Evolutionary conservation across 2,113 vertebrate species (phyloP).

Genomic region (Nerophis lumbriciformis): DNA sequence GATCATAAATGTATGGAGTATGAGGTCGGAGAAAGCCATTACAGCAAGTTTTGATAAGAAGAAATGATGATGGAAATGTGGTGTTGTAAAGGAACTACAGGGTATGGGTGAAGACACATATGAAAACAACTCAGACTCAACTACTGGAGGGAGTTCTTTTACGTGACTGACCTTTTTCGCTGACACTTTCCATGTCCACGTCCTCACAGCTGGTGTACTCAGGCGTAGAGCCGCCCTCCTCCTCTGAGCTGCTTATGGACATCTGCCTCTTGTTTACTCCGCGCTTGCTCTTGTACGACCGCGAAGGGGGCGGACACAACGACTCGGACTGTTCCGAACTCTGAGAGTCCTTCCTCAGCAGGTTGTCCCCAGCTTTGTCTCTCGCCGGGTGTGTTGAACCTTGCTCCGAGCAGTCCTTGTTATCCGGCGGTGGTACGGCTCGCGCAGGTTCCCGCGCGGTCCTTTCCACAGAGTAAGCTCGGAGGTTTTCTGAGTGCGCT

Average conservation of each 20-base stretch:
- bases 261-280: conserved; percentile 93
- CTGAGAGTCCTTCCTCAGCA: conserved; percentile 94
- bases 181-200: conserved; percentile 96
- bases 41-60: background rate
- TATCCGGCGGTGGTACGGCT: conserved; percentile 70
- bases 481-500: conserved; percentile 77
- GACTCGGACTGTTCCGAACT: conserved; percentile 97
- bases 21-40: background rate
- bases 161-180: conserved; percentile 89
- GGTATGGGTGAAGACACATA: background rate
- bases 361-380: conserved; percentile 84
- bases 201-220: conserved; percentile 99
- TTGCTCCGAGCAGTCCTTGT: conserved; percentile 83
- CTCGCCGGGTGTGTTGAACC: conserved; percentile 81
- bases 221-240: conserved; percentile 96
- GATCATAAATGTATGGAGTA: background rate
- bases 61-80: background rate
- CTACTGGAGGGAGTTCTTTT: conserved; percentile 25
- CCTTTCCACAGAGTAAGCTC: conserved; percentile 81
- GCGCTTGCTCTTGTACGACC: conserved; percentile 86
- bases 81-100: background rate
- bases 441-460: conserved; percentile 79
- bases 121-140: conserved; percentile 16
- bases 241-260: conserved; percentile 99
- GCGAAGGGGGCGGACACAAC: conserved; percentile 88